Evolutionary conservation across 2,113 vertebrate species (phyloP), one percentile per base, ranked within the genome.

Genomic region (Gallinago media): DNA sequence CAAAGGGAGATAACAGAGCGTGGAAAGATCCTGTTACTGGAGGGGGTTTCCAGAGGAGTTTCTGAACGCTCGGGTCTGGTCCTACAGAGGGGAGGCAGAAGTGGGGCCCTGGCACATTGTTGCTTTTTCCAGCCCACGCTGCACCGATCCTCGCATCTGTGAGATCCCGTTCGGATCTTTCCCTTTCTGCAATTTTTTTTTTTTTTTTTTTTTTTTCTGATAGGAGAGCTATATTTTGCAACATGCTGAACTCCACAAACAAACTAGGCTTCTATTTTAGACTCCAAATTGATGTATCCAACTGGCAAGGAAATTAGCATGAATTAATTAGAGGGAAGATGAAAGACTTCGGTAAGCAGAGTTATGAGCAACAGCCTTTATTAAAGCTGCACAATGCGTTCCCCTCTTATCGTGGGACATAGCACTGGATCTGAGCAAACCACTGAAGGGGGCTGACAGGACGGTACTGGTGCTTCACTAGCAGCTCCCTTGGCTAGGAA

Each of bases 291-390:
- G 95, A 89, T 91, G 95, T 91, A 96, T 95, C 95, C 93, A 95
- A 94, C 92, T 58, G 83, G 96, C 86, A 96, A 91, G 89, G 52
- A 96, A 96, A 96, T 97, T 96, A 97, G 89, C 95, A 96, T 96
- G 89, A 92, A 96, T 97, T 97, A 97, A 96, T 96, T 96, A 95
- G 86, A 78, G 77, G 68, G 80, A 94, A 97, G 92, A 97, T 97
- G 86, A 97, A 96, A 96, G 91, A 71, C 91, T 96, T 92, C 4
- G 1, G 76, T 87, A 91, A 91, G 80, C 76, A 89, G 65, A 3
- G 1, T 95, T 94, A 86, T 47, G 86, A 95, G 88, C 91, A 94
- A 67, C 85, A 94, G 70, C 68, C 50, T 96, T 97, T 95, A 97
- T 94, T 96, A 95, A 91, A 92, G 80, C 80, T 86, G 34, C 56